These are phyloP conservation scores for Lobophora halterata DNA, from an alignment of 2,888 invertebrate species.

Conservation along the genomic window DNA sequence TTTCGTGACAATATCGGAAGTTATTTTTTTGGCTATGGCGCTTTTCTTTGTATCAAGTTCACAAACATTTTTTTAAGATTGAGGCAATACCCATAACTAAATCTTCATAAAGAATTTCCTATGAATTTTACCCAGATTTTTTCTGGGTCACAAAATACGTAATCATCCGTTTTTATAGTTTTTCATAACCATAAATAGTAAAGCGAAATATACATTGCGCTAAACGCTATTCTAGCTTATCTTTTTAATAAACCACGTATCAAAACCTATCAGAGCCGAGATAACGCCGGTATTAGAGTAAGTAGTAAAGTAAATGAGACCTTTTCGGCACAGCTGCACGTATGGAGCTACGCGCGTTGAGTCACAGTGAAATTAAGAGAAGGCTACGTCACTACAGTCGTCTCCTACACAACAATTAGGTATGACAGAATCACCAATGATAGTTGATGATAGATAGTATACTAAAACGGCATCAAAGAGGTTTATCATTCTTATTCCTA, in stretches of 20 bases:
- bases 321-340: conserved; percentile 54
- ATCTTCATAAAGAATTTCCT: no score
- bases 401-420: no score
- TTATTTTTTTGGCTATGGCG: not conserved
- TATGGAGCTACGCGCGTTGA: conserved; percentile 29
- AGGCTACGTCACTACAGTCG: conserved; percentile 5
- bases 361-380: conserved; percentile 2
- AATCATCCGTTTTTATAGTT: no score
- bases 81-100: no score
- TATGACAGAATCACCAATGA: no score
- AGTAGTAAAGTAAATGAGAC: conserved; percentile 56
- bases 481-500: no score
- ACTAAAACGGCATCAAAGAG: no score
- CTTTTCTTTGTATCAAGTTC: not conserved
- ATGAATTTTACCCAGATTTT: no score
- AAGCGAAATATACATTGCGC: conserved; percentile 7
- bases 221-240: conserved; percentile 29
- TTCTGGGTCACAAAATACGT: no score
- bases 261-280: conserved; percentile 39
- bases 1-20: conserved; percentile 32
- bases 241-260: conserved; percentile 43
- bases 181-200: conserved; percentile 13
- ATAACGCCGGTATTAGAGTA: conserved; percentile 45
- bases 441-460: no score
- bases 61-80: not conserved